phyloP scores from a whole-genome alignment of 1,140 invertebrate genomes.

The Prorops nasuta region DNA sequence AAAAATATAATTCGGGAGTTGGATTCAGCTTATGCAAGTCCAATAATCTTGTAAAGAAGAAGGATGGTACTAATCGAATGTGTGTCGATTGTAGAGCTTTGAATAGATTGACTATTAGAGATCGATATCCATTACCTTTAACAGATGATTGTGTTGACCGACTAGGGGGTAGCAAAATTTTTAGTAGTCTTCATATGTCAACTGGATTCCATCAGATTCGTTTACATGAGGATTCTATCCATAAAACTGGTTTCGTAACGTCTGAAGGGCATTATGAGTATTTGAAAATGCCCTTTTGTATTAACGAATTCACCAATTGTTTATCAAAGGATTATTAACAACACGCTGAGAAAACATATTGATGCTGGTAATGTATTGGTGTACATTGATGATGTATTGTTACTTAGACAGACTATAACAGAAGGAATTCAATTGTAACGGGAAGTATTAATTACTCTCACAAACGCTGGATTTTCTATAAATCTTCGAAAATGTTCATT shows the following conservation, averaged over 20 bases:
- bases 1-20: background rate
- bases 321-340: slow-evolving; percentile 27
- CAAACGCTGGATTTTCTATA: background rate
- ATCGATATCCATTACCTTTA: slow-evolving; percentile 52
- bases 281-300: slow-evolving; percentile 31
- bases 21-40: background rate
- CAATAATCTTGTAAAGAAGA: background rate
- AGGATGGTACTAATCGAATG: background rate
- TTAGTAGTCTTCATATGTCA: slow-evolving; percentile 46
- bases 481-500: background rate
- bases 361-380: background rate
- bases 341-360: slow-evolving; percentile 22
- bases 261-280: slow-evolving; percentile 29
- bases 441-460: background rate
- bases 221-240: slow-evolving; percentile 27
- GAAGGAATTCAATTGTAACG: background rate
- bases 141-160: slow-evolving; percentile 48
- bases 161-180: slow-evolving; percentile 37
- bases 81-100: slow-evolving; percentile 27
- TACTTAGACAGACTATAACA: background rate
- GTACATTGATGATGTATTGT: background rate
- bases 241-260: slow-evolving; percentile 3
- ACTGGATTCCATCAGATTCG: slow-evolving; percentile 53
- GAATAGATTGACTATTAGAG: slow-evolving; percentile 27
- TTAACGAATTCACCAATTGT: slow-evolving; percentile 24